Evolutionary conservation across 1,140 invertebrate species (phyloP), one percentile per base, ranked within the genome.

Genomic region (Diorhabda carinulata): DNA sequence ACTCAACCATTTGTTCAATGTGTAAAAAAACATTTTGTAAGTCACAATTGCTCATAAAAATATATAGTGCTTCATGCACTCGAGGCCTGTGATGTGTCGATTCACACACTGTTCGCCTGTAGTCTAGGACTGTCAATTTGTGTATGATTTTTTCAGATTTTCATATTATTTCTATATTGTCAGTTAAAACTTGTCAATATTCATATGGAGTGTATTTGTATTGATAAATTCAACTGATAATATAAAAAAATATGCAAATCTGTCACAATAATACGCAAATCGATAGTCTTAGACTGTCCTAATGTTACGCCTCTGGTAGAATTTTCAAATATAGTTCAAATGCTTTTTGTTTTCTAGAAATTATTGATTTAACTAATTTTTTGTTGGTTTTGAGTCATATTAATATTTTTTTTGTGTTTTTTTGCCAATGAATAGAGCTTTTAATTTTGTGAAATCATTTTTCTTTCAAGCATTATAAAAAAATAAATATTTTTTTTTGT

Each of bases 271-370:
- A 25, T 25, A 25, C 25, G 61, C 10, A 62, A 62, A 62, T 43
- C 10, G 10, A 8, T 6, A 41, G 10, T 8, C 61, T 41, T 41
- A 52, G 10, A 44, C 42, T 62, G 10, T 62, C 43, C 42, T 1
- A 62, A 62, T 62, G 40, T 62, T 62, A 52, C 45, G 45, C 45
- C 42, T 62, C 61, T 62, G 61, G 61, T 62, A 52, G 61, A 62
- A 62, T 62, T 62, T 62, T 62, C 41, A 62, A 41, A 62, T 62
- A 9, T 41, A 41, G n/a, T 62, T 43, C 5, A 43, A 62, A 62
- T 62, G 42, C 3, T 62, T 62, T 62, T 43, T 62, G 5, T 7
- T 41, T 62, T 52, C 61, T 62, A 41, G n/a, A 43, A 41, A 62
- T 6, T 62, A 44, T 62, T 43, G 61, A 44, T 43, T 44, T 62